Conservation (phyloP, 64 coral and sea anemone genomes). For the Catalaphyllia jardinei region DNA sequence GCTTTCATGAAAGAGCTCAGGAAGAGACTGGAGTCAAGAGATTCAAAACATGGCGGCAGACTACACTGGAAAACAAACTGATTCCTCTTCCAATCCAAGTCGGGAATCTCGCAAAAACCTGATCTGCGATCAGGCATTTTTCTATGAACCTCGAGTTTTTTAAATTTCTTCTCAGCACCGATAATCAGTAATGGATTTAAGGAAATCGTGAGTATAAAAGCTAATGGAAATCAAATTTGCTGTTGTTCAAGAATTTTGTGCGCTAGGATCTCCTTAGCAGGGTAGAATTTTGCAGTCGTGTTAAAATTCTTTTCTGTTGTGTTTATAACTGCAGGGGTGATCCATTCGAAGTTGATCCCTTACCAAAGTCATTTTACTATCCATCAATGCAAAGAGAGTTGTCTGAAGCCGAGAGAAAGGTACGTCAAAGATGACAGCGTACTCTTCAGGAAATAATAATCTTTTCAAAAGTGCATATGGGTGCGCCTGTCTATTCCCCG, state of each 20-base stretch:
- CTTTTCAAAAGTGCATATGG: too few species aligned
- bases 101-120: neutral
- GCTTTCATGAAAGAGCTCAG: neutral
- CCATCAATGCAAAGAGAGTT: slow-evolving; percentile 76
- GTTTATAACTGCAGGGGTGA: slow-evolving; percentile 39
- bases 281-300: neutral
- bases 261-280: too few species aligned
- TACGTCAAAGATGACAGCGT: neutral
- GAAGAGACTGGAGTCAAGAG: neutral
- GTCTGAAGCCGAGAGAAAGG: slow-evolving; percentile 77
- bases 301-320: neutral
- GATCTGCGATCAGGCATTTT: too few species aligned
- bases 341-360: slow-evolving; percentile 82
- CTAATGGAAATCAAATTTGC: neutral
- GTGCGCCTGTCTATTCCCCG: too few species aligned
- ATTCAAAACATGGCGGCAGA: slow-evolving; percentile 36
- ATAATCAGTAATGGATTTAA: neutral
- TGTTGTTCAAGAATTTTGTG: neutral
- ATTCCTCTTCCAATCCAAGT: neutral
- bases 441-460: neutral
- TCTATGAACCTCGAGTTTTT: neutral
- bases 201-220: slow-evolving; percentile 27
- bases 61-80: neutral
- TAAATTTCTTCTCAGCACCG: neutral
- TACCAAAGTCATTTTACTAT: slow-evolving; percentile 88